phyloP scores from a whole-genome alignment of 1,140 invertebrate genomes.

The Tyrophagus putrescentiae region DNA sequence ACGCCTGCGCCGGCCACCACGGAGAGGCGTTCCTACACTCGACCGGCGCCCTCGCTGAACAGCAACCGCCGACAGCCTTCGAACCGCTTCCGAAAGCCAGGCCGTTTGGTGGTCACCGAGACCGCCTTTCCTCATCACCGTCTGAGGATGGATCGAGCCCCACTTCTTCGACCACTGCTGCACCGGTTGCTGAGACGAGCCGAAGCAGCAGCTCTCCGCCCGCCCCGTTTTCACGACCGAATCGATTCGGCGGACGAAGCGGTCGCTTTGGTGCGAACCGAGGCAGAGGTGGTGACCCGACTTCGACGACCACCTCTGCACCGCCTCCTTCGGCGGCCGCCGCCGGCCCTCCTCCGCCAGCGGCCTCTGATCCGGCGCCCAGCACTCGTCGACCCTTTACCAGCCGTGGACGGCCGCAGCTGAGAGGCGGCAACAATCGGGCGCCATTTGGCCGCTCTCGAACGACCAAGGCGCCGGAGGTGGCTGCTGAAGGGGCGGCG shows the following conservation, averaged over 20 bases:
- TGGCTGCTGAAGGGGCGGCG: background rate
- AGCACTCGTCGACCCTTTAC: background rate
- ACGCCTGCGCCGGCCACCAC: conserved; percentile 2
- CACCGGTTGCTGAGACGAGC: background rate
- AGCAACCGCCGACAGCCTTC: background rate
- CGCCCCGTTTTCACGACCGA: background rate
- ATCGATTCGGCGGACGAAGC: conserved; percentile 2
- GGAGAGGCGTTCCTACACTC: too few relatives aligned
- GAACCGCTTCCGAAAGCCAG: background rate
- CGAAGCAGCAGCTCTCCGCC: background rate
- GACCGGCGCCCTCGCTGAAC: background rate
- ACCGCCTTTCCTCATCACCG: too few relatives aligned
- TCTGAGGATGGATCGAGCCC: background rate
- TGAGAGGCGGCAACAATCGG: background rate
- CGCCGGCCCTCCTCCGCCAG: background rate
- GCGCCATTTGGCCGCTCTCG: background rate
- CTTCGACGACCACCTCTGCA: background rate
- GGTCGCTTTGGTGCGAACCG: conserved; percentile 13
- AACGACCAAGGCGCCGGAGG: background rate
- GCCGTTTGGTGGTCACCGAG: background rate
- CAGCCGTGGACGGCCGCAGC: conserved; percentile 3
- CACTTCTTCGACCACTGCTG: conserved; percentile 4
- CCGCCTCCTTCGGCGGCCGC: background rate
- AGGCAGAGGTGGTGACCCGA: too few relatives aligned
- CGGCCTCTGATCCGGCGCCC: background rate